Base-by-base conservation (phyloP, 2,113 vertebrate species). In the Gallinago media region DNA sequence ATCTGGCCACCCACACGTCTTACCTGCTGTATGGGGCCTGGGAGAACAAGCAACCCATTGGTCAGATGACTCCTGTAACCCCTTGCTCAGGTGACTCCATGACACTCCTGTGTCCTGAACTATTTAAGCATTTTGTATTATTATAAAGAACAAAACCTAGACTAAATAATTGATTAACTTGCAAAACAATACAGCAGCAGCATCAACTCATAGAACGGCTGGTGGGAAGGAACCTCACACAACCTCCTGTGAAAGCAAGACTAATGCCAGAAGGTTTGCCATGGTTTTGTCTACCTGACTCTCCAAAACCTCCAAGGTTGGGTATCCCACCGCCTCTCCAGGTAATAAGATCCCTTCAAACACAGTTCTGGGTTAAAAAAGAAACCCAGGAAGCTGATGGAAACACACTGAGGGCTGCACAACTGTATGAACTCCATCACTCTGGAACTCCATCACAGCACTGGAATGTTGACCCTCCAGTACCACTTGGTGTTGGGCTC, bases 21-120 rank as follows among this genome's bases (percentile, higher is more conserved):
- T 2, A 17, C 15, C n/a, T 63, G 38, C 62, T 55, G 38, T 34
- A 5, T 4, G 9, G 22, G 71, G 32, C 58, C 49, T 22, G 20
- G 81, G 11, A 40, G 26, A 44, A 40, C 10, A 36, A 46, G 32
- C 17, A 46, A 44, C 13, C 29, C 66, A 36, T 23, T 0, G 0
- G 8, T 25, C 5, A 1, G 36, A 52, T n/a, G 20, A 21, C 13
- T 58, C 34, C 62, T 36, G 32, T 4, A 49, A 44, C 13, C 29
- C 66, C n/a, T 23, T 0, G 0, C 6, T 26, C 5, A 1, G 36
- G 44, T n/a, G 20, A 21, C 13, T 58, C 34, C 62, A 42, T 38
- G 32, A 42, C 40, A 15, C 40, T 42, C 40, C 40, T 4, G 11
- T 68, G 50, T 74, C 85, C 47, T 34, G 58, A 42, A 5, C 16